Evolutionary conservation across 2,113 vertebrate genomes (phyloP).

Genomic region (Solenodon paradoxus): DNA sequence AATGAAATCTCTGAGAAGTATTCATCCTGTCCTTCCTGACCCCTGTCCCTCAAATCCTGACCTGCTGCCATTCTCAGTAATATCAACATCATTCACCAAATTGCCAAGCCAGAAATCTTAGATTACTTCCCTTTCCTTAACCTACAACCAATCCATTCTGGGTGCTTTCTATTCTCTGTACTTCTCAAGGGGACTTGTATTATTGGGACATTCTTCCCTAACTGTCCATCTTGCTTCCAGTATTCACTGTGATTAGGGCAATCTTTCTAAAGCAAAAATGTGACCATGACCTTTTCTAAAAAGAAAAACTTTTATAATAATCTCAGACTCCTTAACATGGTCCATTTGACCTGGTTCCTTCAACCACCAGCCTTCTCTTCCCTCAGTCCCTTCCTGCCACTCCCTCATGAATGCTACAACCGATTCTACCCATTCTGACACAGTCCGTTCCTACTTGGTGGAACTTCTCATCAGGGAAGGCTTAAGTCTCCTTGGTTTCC

Average conservation of each 20-base stretch:
- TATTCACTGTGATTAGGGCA: neutral
- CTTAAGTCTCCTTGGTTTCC: neutral
- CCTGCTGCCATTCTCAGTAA: neutral
- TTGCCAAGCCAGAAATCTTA: neutral
- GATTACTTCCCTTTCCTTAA: neutral
- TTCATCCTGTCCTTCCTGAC: neutral
- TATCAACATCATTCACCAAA: neutral
- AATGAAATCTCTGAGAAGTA: neutral
- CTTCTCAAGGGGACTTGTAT: neutral
- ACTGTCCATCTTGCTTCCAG: neutral
- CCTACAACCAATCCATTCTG: neutral
- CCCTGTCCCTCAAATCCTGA: neutral
- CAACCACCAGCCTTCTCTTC: neutral
- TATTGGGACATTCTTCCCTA: neutral
- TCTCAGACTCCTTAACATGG: neutral
- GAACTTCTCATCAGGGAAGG: neutral
- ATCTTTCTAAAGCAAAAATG: neutral
- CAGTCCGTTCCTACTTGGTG: neutral
- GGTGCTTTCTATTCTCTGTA: neutral
- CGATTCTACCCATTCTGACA: neutral
- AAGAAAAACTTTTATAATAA: neutral
- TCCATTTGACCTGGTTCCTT: neutral
- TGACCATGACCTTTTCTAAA: neutral
- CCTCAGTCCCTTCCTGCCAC: neutral
- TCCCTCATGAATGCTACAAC: too few species aligned